These are phyloP conservation scores for Cotesia glomerata DNA, from an alignment of 1,140 invertebrate species.

Conservation along the genomic window DNA sequence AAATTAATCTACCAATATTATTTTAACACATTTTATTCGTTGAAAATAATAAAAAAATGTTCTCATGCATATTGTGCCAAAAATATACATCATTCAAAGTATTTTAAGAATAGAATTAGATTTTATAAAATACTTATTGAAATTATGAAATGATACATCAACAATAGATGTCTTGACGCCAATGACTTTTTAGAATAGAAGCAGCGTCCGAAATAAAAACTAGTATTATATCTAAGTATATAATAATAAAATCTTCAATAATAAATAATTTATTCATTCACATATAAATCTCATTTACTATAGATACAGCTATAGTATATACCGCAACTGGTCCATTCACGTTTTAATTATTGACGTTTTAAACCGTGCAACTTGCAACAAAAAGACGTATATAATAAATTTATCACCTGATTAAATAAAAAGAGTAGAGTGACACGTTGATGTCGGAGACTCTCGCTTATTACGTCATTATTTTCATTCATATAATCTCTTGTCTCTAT, in stretches of 20 bases:
- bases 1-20: too few species aligned
- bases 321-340: constrained; percentile 17
- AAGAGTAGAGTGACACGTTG: constrained; percentile 6
- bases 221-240: neutral
- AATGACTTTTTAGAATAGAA: too few species aligned
- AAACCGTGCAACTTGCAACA: constrained; percentile 9
- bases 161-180: too few species aligned
- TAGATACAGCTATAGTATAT: too few species aligned
- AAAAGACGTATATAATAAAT: neutral
- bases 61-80: too few species aligned
- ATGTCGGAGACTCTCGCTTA: constrained; percentile 20
- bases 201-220: too few species aligned
- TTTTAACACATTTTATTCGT: too few species aligned
- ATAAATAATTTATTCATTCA: neutral
- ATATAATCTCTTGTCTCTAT: constrained; percentile 14
- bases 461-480: constrained; percentile 34
- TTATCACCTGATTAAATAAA: constrained; percentile 25
- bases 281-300: constrained; percentile 4
- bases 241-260: neutral
- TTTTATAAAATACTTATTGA: too few species aligned
- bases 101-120: too few species aligned
- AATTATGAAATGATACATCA: too few species aligned
- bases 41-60: too few species aligned
- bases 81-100: too few species aligned
- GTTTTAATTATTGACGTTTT: constrained; percentile 8